phyloP scores from a whole-genome alignment of 2,113 vertebrate species.

The Spermophilus dauricus region DNA sequence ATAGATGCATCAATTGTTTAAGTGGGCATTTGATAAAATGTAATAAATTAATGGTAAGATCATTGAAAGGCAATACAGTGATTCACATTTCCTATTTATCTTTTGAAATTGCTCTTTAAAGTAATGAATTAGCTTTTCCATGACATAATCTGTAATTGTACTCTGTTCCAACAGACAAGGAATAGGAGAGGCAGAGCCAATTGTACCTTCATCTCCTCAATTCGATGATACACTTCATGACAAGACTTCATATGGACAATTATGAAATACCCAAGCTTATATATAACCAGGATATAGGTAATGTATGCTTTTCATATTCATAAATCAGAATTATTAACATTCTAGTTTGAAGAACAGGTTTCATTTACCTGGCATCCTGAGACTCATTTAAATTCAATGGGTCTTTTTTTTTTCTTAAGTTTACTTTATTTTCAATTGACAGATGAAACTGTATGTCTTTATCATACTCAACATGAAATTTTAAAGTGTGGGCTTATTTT shows the following conservation, averaged over 20 bases:
- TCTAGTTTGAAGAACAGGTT: background rate
- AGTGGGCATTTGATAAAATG: background rate
- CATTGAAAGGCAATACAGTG: background rate
- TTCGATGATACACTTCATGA: background rate
- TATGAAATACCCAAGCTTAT: background rate
- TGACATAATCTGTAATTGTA: background rate
- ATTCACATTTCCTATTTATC: background rate
- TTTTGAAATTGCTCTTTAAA: background rate
- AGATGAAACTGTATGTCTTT: too few species aligned
- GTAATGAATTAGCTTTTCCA: background rate
- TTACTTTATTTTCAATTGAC: too few species aligned
- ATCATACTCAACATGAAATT: too few species aligned
- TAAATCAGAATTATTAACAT: background rate
- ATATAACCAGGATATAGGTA: background rate
- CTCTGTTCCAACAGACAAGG: background rate
- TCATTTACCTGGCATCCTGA: background rate
- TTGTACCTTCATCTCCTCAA: too few species aligned
- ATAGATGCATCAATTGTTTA: background rate
- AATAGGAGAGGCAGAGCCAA: background rate
- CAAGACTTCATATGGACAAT: background rate
- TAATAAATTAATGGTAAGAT: background rate
- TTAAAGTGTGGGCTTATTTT: too few species aligned
- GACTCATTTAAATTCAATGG: background rate
- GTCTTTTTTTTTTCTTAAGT: background rate
- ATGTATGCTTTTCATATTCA: background rate